A percentile compares a stretch with the other conserved stretches of the same genome.
Conservation (phyloP, 1,140 invertebrate species). For the Spodoptera frugiperda region DNA sequence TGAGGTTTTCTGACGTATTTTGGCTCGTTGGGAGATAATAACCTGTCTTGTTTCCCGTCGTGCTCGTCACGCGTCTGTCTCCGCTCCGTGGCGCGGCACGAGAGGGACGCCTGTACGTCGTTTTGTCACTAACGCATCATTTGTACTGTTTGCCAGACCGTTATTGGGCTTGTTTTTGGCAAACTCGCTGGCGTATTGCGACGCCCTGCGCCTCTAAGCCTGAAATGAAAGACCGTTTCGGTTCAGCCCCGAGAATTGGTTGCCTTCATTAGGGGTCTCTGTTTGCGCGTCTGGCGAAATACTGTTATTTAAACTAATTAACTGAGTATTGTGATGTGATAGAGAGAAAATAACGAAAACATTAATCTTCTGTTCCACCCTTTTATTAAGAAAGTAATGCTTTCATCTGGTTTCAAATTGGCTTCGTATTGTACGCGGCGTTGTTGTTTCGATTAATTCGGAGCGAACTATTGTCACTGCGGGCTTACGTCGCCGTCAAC, state of each 20-base stretch:
- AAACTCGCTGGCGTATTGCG: conserved; percentile 77
- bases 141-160: conserved; percentile 82
- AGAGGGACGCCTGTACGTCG: conserved; percentile 69
- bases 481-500: conserved; percentile 18
- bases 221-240: conserved; percentile 79
- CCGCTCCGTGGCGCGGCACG: conserved; percentile 54
- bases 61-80: conserved; percentile 73
- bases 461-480: conserved; percentile 23
- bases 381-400: conserved; percentile 46
- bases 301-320: conserved; percentile 83
- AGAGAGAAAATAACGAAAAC: conserved; percentile 70
- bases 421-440: conserved; percentile 6
- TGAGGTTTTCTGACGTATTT: conserved; percentile 73
- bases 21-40: conserved; percentile 81
- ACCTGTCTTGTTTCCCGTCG: conserved; percentile 82
- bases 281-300: conserved; percentile 80
- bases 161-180: conserved; percentile 84
- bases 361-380: conserved; percentile 61
- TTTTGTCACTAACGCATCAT: conserved; percentile 83
- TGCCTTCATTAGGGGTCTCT: conserved; percentile 82
- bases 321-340: conserved; percentile 75
- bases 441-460: conserved; percentile 36
- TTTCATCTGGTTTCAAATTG: conserved; percentile 46
- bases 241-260: conserved; percentile 74
- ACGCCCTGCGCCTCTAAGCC: conserved; percentile 69